Base-by-base conservation (phyloP, 2,113 vertebrate species). In the Notothenia rossii region DNA sequence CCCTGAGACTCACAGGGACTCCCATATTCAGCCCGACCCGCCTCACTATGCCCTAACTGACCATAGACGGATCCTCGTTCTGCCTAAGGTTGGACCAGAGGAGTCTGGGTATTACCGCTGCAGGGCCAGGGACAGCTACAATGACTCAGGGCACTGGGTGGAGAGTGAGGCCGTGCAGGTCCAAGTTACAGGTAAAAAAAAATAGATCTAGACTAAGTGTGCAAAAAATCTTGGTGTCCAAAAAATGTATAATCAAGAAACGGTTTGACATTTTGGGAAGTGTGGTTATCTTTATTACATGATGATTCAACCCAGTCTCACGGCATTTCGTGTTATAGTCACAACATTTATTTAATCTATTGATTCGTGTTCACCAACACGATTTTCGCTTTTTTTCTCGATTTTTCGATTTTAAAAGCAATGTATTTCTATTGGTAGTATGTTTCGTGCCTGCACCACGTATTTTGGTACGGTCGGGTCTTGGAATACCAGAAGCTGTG, bases 51-150 rank as follows among this genome's bases (percentile, higher is more conserved):
- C 48, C 40, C 10, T 85, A 1, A 7, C 25, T 1, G 60, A 89
- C 29, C 36, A 11, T 0, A 67, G 88, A 43, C 83, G 48, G 70
- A 86, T 77, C 15, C 90, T 96, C 0, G 2, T 95, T n/a, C 84
- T 95, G 54, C 15, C 77, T 33, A 45, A 70, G 0, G 2, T 94
- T 2, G 69, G 40, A 14, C 40, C 82, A 25, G 77, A 84, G 75
- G 83, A 87, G 20, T 74, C 74, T 33, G 94, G 94, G 72, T 88
- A 86, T 89, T 96, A 95, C 72, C 73, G 68, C 48, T 96, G 95
- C 90, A 81, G 79, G 72, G 93, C 15, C 54, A 90, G 90, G 75
- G 92, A 96, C 89, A 89, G 88, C 73, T 96, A 93, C 1, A 84
- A 95, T n/a, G 64, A 86, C 22, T 86, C 88, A 0, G 89, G 88